These are phyloP conservation scores for Thalassarche chlororhynchos DNA, from an alignment of 2,113 vertebrate genomes.

Conservation along the genomic window DNA sequence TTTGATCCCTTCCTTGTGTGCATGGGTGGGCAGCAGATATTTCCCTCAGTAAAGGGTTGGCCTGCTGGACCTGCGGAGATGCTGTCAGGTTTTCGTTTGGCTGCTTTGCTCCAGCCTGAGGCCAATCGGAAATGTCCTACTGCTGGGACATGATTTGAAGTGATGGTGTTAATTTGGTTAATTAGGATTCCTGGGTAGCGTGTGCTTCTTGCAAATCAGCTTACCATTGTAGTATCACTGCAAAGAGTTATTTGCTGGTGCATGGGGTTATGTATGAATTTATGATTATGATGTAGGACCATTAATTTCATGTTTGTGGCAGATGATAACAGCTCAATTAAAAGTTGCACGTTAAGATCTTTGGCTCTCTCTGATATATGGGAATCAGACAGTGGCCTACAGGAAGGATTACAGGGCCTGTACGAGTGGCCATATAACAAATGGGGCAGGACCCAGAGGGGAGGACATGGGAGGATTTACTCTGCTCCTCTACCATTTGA, in stretches of 20 bases:
- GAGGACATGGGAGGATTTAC: neutral
- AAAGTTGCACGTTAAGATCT: slow-evolving; percentile 17
- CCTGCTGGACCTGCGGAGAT: neutral
- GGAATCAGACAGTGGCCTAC: neutral
- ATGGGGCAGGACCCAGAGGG: neutral
- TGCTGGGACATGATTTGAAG: slow-evolving; percentile 74
- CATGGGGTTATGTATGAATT: slow-evolving; percentile 67
- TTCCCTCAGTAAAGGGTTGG: neutral
- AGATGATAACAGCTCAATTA: slow-evolving; percentile 66
- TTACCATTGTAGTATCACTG: slow-evolving; percentile 53
- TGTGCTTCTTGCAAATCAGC: slow-evolving; percentile 64
- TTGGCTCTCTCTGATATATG: neutral
- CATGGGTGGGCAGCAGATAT: neutral
- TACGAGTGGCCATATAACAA: neutral
- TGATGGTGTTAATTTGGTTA: slow-evolving; percentile 77
- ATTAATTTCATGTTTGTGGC: slow-evolving; percentile 70
- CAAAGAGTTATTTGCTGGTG: slow-evolving; percentile 66
- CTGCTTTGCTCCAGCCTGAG: slow-evolving; percentile 61
- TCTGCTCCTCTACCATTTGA: neutral
- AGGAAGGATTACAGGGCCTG: neutral
- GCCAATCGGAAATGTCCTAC: slow-evolving; percentile 66
- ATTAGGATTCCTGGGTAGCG: slow-evolving; percentile 71
- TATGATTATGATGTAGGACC: slow-evolving; percentile 72
- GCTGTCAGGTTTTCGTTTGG: slow-evolving; percentile 58
- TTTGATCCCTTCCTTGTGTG: neutral